Evolutionary conservation across 2,888 invertebrate genomes (phyloP), one percentile per base, ranked within the genome.

Genomic region (Plebejus melissa): DNA sequence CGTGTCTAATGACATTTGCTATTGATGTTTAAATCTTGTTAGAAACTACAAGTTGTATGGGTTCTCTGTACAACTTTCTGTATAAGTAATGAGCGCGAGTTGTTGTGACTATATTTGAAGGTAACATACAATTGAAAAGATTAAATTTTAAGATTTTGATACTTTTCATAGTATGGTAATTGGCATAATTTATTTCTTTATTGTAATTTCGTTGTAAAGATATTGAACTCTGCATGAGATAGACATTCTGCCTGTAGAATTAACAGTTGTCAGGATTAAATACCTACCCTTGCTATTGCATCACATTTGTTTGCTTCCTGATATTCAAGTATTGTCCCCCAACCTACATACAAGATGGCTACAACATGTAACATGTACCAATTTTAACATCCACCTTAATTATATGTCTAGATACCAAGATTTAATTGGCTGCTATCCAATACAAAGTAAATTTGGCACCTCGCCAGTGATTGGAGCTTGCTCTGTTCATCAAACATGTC

Each of bases 391-490:
- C 80, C 83, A 84, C 83, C 83, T 85, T 85, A 84, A 81, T 85
- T 82, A 83, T 84, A 86, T 83, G 82, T 84, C 80, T 88, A 87
- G 85, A 80, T 84, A 82, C 79, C 86, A 89, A 88, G 88, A 91
- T 91, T 92, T 93, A 93, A 93, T 93, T 93, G 93, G 93, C 92
- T 88, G 83, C 89, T 91, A 91, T 93, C 93, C 93, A 93, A 92
- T 91, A 89, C 89, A 90, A 91, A 93, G 89, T 92, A 89, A 90
- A 89, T 87, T 87, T 93, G 93, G 93, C 90, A 82, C 2, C 6
- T 0, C 54, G 88, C 93, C 93, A 93, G 82, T 83, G 86, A 91
- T 92, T 86, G 90, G 88, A 90, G 88, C 89, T 89, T 82, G 87
- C 85, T 86, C 87, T 88, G 88, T 89, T 88, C 90, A 90, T 93